Percentiles rank a stretch among this genome's conserved stretches.
These are phyloP conservation scores for Galeopterus variegatus DNA, from an alignment of 2,113 vertebrate genomes.

Conservation along the genomic window DNA sequence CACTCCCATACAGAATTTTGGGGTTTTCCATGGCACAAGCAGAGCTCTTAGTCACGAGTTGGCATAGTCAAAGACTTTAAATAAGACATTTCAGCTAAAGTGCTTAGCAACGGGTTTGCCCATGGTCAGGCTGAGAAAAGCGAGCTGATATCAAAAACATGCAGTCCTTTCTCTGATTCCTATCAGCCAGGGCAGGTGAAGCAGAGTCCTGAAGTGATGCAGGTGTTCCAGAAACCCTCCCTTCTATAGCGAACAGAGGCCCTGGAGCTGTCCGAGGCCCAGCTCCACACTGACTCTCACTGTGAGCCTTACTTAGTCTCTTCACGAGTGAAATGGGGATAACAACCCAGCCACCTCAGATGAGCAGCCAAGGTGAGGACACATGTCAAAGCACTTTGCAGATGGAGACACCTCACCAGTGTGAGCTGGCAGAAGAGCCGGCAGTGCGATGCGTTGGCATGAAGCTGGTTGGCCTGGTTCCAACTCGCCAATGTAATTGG, in stretches of 20 bases:
- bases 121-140: not conserved
- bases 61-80: not conserved
- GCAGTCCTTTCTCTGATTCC: not conserved
- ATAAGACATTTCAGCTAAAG: not conserved
- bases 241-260: not conserved
- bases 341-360: not conserved
- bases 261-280: not conserved
- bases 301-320: not conserved
- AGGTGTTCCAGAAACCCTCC: not conserved
- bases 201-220: not conserved
- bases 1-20: not conserved
- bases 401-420: no score
- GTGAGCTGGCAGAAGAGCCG: not conserved
- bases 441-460: not conserved
- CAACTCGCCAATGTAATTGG: not conserved
- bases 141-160: not conserved
- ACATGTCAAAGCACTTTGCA: accelerated
- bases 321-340: not conserved
- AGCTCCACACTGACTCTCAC: not conserved
- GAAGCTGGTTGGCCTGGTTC: not conserved
- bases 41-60: not conserved
- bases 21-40: not conserved
- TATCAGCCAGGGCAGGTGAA: not conserved
- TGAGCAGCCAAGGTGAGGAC: not conserved
- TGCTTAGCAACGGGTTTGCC: not conserved